Percentiles rank a stretch among this genome's conserved stretches.
phyloP scores from a whole-genome alignment of 2,113 vertebrate species.

The Triplophysa dalaica region DNA sequence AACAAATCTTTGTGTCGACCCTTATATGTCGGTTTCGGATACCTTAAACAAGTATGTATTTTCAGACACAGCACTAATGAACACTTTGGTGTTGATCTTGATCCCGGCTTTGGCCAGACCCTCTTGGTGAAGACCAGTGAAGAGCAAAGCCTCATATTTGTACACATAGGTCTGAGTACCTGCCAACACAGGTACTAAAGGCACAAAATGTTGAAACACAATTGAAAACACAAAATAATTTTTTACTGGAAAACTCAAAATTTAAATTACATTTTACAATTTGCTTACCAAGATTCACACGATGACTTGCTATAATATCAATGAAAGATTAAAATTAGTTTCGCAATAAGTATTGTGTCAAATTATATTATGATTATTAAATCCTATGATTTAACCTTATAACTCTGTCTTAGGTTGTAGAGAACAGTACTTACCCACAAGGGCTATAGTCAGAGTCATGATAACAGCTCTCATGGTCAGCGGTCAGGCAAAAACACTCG shows the following conservation, averaged over 20 bases:
- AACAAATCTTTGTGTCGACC: too few species aligned
- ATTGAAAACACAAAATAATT: too few species aligned
- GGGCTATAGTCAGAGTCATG: constrained; percentile 74
- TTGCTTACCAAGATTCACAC: constrained; percentile 52
- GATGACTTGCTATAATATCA: constrained; percentile 54
- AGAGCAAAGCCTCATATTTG: constrained; percentile 74
- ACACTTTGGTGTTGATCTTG: constrained; percentile 71
- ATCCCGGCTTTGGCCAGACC: constrained; percentile 70
- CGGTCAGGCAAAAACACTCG: constrained; percentile 42
- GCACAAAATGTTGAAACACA: not conserved
- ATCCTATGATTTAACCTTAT: not conserved
- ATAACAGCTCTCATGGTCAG: constrained; percentile 78
- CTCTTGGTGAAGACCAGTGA: constrained; percentile 74
- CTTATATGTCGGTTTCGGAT: too few species aligned
- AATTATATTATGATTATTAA: not conserved
- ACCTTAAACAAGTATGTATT: constrained; percentile 62
- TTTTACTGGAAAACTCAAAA: too few species aligned
- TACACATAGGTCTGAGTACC: constrained; percentile 68
- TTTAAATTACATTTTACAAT: not conserved
- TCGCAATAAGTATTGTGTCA: not conserved
- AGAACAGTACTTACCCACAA: constrained; percentile 76
- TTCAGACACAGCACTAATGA: constrained; percentile 65
- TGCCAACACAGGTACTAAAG: constrained; percentile 73
- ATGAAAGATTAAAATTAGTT: not conserved
- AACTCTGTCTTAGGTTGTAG: not conserved